A percentile compares a stretch with the other conserved stretches of the same genome.
These are phyloP conservation scores for Tetranychus truncatus DNA, from an alignment of 2,888 invertebrate genomes.

Conservation along the genomic window DNA sequence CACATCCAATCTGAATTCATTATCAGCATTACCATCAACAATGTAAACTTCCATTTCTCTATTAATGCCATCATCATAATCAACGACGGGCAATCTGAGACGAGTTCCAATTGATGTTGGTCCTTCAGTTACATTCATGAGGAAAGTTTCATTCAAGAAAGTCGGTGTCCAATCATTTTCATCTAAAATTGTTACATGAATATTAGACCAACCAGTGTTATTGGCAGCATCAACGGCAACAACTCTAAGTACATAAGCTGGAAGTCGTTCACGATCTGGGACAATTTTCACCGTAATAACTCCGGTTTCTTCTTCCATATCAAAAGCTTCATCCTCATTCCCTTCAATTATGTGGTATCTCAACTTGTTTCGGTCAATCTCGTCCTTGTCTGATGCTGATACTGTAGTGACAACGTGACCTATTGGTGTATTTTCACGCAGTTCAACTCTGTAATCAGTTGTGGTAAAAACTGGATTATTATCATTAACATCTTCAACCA, in stretches of 20 bases:
- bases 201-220: slow-evolving; percentile 28
- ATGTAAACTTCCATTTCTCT: slow-evolving; percentile 29
- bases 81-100: slow-evolving; percentile 38
- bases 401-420: slow-evolving; percentile 27
- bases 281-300: slow-evolving; percentile 25
- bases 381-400: slow-evolving; percentile 28
- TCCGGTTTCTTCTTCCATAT: slow-evolving; percentile 27
- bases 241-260: slow-evolving; percentile 26
- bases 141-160: slow-evolving; percentile 28
- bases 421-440: slow-evolving; percentile 29
- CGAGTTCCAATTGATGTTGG: slow-evolving; percentile 27
- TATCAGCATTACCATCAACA: slow-evolving; percentile 28
- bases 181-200: slow-evolving; percentile 27
- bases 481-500: slow-evolving; percentile 29
- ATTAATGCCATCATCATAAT: slow-evolving; percentile 40
- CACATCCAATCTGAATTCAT: slow-evolving; percentile 27
- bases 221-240: slow-evolving; percentile 27
- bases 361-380: slow-evolving; percentile 27
- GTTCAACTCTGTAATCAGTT: slow-evolving; percentile 27
- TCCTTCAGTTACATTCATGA: slow-evolving; percentile 29
- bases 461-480: slow-evolving; percentile 29
- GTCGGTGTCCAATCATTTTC: slow-evolving; percentile 29
- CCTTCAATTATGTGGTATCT: slow-evolving; percentile 27
- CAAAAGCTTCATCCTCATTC: slow-evolving; percentile 27
- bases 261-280: slow-evolving; percentile 27